Percentiles rank a stretch among this genome's conserved stretches.
These are phyloP conservation scores for Zaprionus bogoriensis DNA, from an alignment of 2,888 invertebrate species.

Conservation along the genomic window DNA sequence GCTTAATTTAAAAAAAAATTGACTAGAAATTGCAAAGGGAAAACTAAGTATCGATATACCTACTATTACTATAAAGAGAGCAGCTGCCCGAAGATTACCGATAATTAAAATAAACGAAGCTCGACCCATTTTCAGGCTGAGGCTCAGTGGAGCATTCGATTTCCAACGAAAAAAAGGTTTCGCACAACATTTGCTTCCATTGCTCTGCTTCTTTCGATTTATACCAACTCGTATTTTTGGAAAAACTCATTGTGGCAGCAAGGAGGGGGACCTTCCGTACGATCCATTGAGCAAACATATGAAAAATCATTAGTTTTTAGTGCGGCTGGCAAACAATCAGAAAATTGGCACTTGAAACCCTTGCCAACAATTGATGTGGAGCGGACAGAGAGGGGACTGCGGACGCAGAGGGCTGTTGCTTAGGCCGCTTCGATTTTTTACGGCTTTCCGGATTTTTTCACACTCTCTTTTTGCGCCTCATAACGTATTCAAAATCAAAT, in stretches of 20 bases:
- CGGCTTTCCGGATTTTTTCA: slow-evolving; percentile 68
- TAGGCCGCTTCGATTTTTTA: slow-evolving; percentile 36
- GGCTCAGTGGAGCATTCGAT: too few species aligned
- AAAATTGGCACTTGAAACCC: slow-evolving; percentile 71
- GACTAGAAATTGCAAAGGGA: not conserved
- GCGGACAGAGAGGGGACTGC: not conserved
- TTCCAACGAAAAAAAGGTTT: slow-evolving; percentile 14
- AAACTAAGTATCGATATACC: too few species aligned
- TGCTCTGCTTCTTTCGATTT: slow-evolving; percentile 30
- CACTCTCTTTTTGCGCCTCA: slow-evolving; percentile 75
- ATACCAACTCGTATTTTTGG: slow-evolving; percentile 30
- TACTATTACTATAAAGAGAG: not conserved
- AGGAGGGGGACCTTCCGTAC: slow-evolving; percentile 11
- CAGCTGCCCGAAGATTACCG: slow-evolving; percentile 22
- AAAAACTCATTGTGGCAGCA: not conserved
- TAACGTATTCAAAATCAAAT: slow-evolving; percentile 79
- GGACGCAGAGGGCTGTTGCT: slow-evolving; percentile 8
- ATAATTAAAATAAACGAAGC: slow-evolving; percentile 39
- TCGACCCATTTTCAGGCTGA: slow-evolving; percentile 4
- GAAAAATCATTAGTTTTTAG: slow-evolving; percentile 79
- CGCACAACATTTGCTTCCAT: slow-evolving; percentile 9
- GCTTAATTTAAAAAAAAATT: too few species aligned
- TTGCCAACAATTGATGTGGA: slow-evolving; percentile 59
- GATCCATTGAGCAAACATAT: slow-evolving; percentile 75
- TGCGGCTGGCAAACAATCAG: slow-evolving; percentile 75